Conservation (phyloP, 1,140 invertebrate species). For the Physella acuta region DNA sequence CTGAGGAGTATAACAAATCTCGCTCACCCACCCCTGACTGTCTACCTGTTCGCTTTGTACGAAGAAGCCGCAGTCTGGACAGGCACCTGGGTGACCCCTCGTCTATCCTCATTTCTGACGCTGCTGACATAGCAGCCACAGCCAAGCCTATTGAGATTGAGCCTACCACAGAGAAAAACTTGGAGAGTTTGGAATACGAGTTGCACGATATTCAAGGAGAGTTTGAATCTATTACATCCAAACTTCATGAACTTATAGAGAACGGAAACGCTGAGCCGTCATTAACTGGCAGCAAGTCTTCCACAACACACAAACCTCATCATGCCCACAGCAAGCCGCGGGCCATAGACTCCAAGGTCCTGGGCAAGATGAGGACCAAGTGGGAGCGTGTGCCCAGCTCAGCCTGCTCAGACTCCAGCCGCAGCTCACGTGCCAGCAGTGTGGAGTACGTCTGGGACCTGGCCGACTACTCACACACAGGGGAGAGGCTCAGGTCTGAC, state of each 20-base stretch:
- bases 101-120: conserved; percentile 9
- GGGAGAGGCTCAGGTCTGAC: conserved; percentile 13
- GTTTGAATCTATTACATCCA: conserved; percentile 45
- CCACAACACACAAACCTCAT: background rate
- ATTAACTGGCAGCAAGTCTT: conserved; percentile 9
- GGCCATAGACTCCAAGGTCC: background rate
- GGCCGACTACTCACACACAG: conserved; percentile 23
- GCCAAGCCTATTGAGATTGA: conserved; percentile 28
- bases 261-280: conserved; percentile 15
- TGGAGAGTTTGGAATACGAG: conserved; percentile 49
- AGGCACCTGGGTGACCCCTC: conserved; percentile 28
- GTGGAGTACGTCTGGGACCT: conserved; percentile 42
- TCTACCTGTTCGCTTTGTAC: conserved; percentile 12
- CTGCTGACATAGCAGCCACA: conserved; percentile 13
- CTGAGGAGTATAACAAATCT: conserved; percentile 39
- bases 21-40: conserved; percentile 37
- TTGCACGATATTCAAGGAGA: conserved; percentile 48
- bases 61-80: conserved; percentile 33
- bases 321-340: background rate
- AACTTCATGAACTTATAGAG: conserved; percentile 39
- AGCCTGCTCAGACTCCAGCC: conserved; percentile 27
- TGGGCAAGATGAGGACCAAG: conserved; percentile 23
- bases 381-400: conserved; percentile 31
- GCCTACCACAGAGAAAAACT: conserved; percentile 30
- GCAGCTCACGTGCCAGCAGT: conserved; percentile 33